These are phyloP conservation scores for Periophthalmus modestus DNA, from an alignment of 2,113 vertebrate species.

Conservation along the genomic window DNA sequence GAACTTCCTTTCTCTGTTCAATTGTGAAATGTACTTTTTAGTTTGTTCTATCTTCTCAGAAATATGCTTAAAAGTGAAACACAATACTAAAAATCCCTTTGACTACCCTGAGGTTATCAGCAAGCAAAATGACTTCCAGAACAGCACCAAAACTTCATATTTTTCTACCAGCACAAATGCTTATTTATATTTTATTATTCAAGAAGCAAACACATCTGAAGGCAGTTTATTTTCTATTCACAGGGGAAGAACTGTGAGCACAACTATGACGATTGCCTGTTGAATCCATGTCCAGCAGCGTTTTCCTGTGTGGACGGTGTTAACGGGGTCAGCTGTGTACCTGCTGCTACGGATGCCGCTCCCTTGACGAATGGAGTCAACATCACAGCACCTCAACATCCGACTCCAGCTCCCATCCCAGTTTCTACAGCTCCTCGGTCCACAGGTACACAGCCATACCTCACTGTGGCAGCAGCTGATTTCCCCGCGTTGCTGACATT, in stretches of 20 bases:
- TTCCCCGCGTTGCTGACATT: neutral
- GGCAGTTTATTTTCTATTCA: conserved; percentile 52
- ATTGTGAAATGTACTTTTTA: neutral
- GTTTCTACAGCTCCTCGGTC: conserved; percentile 33
- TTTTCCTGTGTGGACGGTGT: conserved; percentile 82
- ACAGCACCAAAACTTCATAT: neutral
- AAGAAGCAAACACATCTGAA: conserved; percentile 41
- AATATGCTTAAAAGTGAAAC: neutral
- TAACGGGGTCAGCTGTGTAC: conserved; percentile 81
- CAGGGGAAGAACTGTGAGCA: conserved; percentile 83
- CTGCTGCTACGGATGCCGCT: conserved; percentile 54
- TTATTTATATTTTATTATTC: conserved; percentile 21
- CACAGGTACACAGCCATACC: conserved; percentile 59
- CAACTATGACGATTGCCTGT: conserved; percentile 85
- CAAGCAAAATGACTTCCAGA: neutral
- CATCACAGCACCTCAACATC: conserved; percentile 48
- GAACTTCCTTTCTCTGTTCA: neutral
- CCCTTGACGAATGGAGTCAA: conserved; percentile 51
- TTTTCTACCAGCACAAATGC: conserved; percentile 22
- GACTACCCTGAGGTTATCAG: neutral
- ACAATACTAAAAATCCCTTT: neutral
- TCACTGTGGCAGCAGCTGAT: neutral
- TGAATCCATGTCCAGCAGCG: conserved; percentile 77
- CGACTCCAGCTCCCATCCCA: conserved; percentile 24
- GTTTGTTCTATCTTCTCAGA: neutral